Evolutionary conservation across 2,888 invertebrate genomes (phyloP), one percentile per base, ranked within the genome.

Genomic region (Cordilura impudica): DNA sequence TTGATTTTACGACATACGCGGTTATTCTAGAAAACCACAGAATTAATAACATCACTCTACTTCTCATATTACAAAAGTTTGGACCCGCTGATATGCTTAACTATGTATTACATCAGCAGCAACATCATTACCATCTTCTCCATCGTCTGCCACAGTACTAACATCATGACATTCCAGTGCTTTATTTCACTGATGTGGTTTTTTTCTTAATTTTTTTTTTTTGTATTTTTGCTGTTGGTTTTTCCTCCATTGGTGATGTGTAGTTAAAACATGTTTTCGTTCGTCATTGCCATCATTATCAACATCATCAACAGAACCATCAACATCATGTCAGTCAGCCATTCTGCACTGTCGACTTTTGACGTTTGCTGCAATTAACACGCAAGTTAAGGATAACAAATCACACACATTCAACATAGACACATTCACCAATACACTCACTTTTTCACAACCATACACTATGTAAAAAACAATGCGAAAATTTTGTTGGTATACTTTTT

Each of bases 291-390:
- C 72, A 77, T 78, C 80, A 74, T 75, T 78, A 78, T 76, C 76
- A 74, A 74, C 81, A 78, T 80, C 81, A 81, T 76, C 80, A 73
- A 76, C 70, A 72, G 67, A 77, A 78, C 75, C 83, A 82, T 81
- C 83, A 81, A 82, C 83, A 78, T 74, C 78, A 80, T 72, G 81
- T 82, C 81, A 81, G 73, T 63, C 82, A 82, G 82, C 84, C 84
- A 79, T 79, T 79, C 79, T 76, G 73, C 78, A 78, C 71, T 79
- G 79, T 86, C 86, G 87, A 86, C 87, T 87, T 87, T 87, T 87
- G 87, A 87, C 87, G 87, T 86, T 88, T 85, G 86, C 86, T 86
- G 87, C 87, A 87, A 87, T 87, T 87, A 87, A 88, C 88, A 86
- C 82, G 65, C 79, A 81, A 81, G 78, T 82, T 78, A 81, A 81